phyloP scores from a whole-genome alignment of 2,888 invertebrate genomes.

The Drosophila niveifrons region DNA sequence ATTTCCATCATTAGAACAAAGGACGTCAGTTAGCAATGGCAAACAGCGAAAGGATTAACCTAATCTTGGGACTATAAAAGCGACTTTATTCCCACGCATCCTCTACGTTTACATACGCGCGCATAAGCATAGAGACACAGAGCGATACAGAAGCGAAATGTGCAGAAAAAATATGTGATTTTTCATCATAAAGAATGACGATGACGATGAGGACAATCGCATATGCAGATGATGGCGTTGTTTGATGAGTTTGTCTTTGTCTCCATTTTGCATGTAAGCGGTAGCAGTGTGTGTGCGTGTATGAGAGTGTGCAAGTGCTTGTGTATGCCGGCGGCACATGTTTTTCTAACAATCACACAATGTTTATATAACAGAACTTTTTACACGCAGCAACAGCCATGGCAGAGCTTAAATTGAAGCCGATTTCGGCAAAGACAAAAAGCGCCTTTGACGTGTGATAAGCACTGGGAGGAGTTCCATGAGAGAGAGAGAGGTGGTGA shows the following conservation, averaged over 20 bases:
- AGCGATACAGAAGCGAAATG: slow-evolving; percentile 42
- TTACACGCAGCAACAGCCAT: slow-evolving; percentile 57
- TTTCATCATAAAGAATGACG: slow-evolving; percentile 71
- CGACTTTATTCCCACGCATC: slow-evolving; percentile 62
- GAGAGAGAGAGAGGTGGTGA: background rate
- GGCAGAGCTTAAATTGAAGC: slow-evolving; percentile 74
- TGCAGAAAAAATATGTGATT: slow-evolving; percentile 65
- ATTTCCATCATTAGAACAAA: slow-evolving; percentile 77
- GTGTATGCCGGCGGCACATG: slow-evolving; percentile 66
- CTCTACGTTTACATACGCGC: slow-evolving; percentile 13
- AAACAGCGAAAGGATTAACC: slow-evolving; percentile 76
- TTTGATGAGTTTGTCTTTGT: slow-evolving; percentile 74
- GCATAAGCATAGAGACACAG: slow-evolving; percentile 8
- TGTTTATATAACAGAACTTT: slow-evolving; percentile 81
- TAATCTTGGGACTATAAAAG: slow-evolving; percentile 78
- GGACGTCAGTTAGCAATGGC: slow-evolving; percentile 66
- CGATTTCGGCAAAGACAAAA: slow-evolving; percentile 79
- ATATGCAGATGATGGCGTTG: slow-evolving; percentile 78
- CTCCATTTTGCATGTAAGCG: slow-evolving; percentile 15
- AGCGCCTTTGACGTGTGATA: slow-evolving; percentile 80
- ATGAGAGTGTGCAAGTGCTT: slow-evolving; percentile 5
- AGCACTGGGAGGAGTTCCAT: slow-evolving; percentile 43
- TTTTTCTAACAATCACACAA: slow-evolving; percentile 81
- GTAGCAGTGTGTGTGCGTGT: slow-evolving; percentile 6
- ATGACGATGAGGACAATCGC: slow-evolving; percentile 56